Evolutionary conservation across 2,113 vertebrate species (phyloP), one percentile per base, ranked within the genome.

Genomic region (Chloroceryle aenea): DNA sequence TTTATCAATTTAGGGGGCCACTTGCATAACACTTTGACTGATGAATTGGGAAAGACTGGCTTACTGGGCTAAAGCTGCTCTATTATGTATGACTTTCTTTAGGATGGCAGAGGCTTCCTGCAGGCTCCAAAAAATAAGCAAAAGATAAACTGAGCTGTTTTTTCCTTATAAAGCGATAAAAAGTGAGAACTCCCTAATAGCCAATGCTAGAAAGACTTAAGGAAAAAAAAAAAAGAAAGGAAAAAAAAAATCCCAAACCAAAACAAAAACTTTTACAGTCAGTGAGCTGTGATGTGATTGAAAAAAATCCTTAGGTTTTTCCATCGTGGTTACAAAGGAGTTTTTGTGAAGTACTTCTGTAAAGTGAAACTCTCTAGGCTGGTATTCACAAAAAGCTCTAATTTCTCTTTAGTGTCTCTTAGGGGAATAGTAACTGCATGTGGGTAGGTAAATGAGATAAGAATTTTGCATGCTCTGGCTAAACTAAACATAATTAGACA

Each of bases 1-100:
- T 99, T 99, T 98, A 99, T 99, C 99, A 99, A 98, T 98, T 99
- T 98, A 98, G 98, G 98, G 98, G 98, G 98, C 97, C 97, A 97
- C 98, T 98, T 98, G 98, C 98, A 98, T 98, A 97, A 98, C 98
- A 98, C 96, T 97, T 97, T 97, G 97, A 98, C 97, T 98, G 97
- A 98, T 98, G 98, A 98, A 98, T 98, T 97, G 97, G 98, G 96
- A 97, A 96, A 97, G 96, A 97, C 97, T 96, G 97, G 98, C 98
- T 98, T 98, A 98, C 97, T 97, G 97, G 98, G 96, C 97, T 98
- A 98, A 98, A 98, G 96, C 97, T 97, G 97, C 97, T 98, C 98
- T 97, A 96, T 98, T 97, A 97, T 98, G 97, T 96, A 89, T 96
- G 97, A 95, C 96, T 98, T 98, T 97, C 97, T 97, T 97, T 97